phyloP scores from a whole-genome alignment of 2,888 invertebrate genomes.

The Dynastes hyllus region DNA sequence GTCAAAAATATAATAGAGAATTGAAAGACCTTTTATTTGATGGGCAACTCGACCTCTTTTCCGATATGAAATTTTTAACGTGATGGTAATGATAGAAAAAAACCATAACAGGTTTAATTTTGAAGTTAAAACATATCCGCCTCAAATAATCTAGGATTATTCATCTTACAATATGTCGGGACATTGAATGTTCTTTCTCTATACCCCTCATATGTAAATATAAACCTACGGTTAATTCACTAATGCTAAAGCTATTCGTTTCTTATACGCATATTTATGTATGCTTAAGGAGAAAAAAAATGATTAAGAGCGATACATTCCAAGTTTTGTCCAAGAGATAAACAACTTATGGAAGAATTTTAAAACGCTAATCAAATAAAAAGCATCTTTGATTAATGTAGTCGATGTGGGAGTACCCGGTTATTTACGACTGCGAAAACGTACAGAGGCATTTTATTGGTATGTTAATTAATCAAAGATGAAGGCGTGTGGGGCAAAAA shows the following conservation, averaged over 20 bases:
- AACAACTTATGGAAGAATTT: constrained; percentile 18
- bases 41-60: too few species aligned
- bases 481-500: constrained; percentile 17
- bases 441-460: background rate
- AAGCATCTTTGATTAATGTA: constrained; percentile 27
- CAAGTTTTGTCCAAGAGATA: background rate
- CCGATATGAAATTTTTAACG: too few species aligned
- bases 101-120: too few species aligned
- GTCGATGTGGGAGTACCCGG: constrained; percentile 5
- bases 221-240: too few species aligned
- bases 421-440: constrained; percentile 1
- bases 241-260: background rate
- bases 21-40: too few species aligned
- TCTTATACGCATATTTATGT: background rate
- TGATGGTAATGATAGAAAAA: too few species aligned
- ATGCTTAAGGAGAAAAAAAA: background rate
- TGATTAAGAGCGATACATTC: background rate
- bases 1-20: too few species aligned
- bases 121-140: too few species aligned
- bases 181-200: too few species aligned
- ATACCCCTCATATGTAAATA: too few species aligned
- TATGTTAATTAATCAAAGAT: constrained; percentile 35
- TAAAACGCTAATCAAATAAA: background rate
- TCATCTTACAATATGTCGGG: too few species aligned
- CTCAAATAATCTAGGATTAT: too few species aligned